Percentiles rank a stretch among this genome's conserved stretches.
Evolutionary conservation across 1,140 invertebrate species (phyloP).

Genomic region (Saxidomus purpurata): DNA sequence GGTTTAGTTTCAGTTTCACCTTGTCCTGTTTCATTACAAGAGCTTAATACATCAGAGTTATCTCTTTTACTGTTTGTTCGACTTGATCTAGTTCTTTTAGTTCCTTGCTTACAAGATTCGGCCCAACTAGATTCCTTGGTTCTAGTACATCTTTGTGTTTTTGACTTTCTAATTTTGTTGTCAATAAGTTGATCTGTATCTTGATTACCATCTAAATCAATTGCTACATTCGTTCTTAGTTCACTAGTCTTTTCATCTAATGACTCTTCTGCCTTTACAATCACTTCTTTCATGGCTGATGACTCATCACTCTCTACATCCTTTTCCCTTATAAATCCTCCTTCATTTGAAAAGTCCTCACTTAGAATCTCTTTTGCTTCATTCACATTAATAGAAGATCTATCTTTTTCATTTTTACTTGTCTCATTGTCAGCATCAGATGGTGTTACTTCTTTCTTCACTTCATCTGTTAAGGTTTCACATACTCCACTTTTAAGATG

Average conservation of each 20-base stretch:
- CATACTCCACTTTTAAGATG: slow-evolving; percentile 21
- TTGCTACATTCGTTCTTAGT: not conserved
- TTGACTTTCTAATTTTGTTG: not conserved
- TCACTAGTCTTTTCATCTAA: not conserved
- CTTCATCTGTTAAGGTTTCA: not conserved
- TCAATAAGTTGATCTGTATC: not conserved
- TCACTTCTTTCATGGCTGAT: not conserved
- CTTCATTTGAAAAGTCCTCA: slow-evolving; percentile 18
- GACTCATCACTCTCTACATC: not conserved
- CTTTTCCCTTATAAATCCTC: slow-evolving; percentile 40
- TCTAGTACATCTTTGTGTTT: too few species aligned
- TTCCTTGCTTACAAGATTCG: not conserved
- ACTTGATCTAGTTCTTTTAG: slow-evolving; percentile 17
- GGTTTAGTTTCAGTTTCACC: not conserved
- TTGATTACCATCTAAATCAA: not conserved
- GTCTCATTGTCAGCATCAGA: not conserved
- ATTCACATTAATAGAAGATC: not conserved
- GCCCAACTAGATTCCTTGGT: not conserved
- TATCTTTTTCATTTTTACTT: not conserved
- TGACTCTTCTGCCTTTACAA: not conserved
- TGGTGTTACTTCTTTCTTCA: not conserved
- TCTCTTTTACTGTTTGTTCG: slow-evolving; percentile 9
- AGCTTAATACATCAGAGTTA: not conserved
- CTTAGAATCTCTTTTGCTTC: not conserved
- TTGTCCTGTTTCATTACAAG: not conserved